Evolutionary conservation across 2,888 invertebrate genomes (phyloP), one percentile per base, ranked within the genome.

Genomic region (Mythimna albipuncta): DNA sequence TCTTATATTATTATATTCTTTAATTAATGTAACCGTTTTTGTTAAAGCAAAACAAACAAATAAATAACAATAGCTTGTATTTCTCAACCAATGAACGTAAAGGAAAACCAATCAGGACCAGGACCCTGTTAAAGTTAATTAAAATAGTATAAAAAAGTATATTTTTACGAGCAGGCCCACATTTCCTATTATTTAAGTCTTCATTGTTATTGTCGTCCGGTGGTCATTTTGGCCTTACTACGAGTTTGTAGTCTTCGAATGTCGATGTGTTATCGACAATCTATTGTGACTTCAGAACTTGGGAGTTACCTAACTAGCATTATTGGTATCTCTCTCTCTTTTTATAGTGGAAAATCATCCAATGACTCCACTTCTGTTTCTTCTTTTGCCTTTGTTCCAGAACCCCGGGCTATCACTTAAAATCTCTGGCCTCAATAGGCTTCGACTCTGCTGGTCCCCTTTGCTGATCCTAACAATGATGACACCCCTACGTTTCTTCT

Each of bases 91-190:
- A 81, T 68, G 41, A 54, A 64, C n/a, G 47, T 26, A 10, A 63
- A 65, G 57, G 1, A 77, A 87, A 86, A 73, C 75, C 73, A 87
- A 85, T 86, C 78, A 71, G 62, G 47, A 13, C 59, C 57, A 71
- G 62, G 41, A 11, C 59, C 57, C 69, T 79, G 77, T 81, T 73
- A 77, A 76, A 85, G 86, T 88, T 88, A 89, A 88, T 88, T 88
- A 85, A 85, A 87, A 85, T 77, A 73, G 75, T 78, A 77, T 81
- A 81, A 80, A 80, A 38, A 75, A 77, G 82, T 80, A 65, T 73
- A 41, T 44, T 72, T 85, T 85, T 85, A 85, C 75, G 85, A 87
- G 75, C 67, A 55, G 38, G 38, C 59, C 80, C 75, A 71, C 72
- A 81, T 86, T 82, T 82, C 62, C 84, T 84, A 86, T 82, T 82